phyloP scores from a whole-genome alignment of 2,113 vertebrate species.

The Megalops atlanticus region DNA sequence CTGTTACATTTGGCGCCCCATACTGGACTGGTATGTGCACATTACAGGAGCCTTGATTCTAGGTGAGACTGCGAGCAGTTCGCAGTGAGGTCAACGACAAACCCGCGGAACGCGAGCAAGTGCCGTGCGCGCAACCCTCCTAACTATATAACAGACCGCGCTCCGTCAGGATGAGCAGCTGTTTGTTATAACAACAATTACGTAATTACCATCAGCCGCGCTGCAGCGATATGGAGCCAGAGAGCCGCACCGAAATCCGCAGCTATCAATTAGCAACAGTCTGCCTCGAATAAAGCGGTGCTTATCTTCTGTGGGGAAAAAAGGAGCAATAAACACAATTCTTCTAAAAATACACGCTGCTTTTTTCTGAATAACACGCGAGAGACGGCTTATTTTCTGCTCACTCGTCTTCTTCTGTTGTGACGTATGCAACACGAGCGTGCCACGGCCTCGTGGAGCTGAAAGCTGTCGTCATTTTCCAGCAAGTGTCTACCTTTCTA shows the following conservation, averaged over 20 bases:
- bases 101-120: slow-evolving; percentile 50
- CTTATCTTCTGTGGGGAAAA: background rate
- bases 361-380: background rate
- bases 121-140: slow-evolving; percentile 40
- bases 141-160: slow-evolving; percentile 6
- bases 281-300: slow-evolving; percentile 6
- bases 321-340: background rate
- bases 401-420: no score
- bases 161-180: background rate
- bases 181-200: slow-evolving; percentile 11
- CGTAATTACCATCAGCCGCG: background rate
- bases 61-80: background rate
- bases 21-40: background rate
- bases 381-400: no score
- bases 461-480: no score
- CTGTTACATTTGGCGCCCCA: no score
- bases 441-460: no score
- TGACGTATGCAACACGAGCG: no score
- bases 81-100: slow-evolving; percentile 30
- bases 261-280: slow-evolving; percentile 6
- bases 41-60: background rate
- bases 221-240: background rate
- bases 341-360: background rate
- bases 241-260: background rate
- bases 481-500: no score